Percentiles rank a stretch among this genome's conserved stretches.
Evolutionary conservation across 2,797 vertebrate species (phyloP).

Genomic region (Coreius guichenoti): DNA sequence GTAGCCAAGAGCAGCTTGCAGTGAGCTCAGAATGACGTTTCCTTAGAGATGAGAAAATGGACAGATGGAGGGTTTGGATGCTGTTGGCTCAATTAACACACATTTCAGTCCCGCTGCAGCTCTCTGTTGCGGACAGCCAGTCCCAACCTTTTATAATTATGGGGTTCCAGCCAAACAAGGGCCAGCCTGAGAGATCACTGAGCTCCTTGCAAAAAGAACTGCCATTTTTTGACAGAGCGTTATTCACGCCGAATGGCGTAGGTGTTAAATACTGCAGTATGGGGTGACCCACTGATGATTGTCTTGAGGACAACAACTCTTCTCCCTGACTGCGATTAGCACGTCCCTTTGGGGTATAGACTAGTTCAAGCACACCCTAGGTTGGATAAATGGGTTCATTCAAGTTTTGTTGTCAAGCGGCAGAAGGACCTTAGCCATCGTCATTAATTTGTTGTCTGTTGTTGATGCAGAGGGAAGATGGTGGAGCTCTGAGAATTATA

Average conservation of each 20-base stretch:
- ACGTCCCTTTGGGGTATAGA: slow-evolving; percentile 32
- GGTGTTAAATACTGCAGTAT: slow-evolving; percentile 17
- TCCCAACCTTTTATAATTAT: slow-evolving; percentile 62
- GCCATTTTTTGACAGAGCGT: slow-evolving; percentile 23
- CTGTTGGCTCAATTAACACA: slow-evolving; percentile 65
- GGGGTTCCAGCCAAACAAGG: slow-evolving; percentile 43
- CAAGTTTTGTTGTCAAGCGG: slow-evolving; percentile 52
- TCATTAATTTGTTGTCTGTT: slow-evolving; percentile 61
- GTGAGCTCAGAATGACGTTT: slow-evolving; percentile 65
- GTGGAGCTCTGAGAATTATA: slow-evolving; percentile 50
- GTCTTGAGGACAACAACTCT: slow-evolving; percentile 3
- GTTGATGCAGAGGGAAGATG: slow-evolving; percentile 34
- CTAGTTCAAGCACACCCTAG: slow-evolving; percentile 21
- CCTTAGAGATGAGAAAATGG: slow-evolving; percentile 62
- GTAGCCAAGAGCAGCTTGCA: slow-evolving; percentile 60
- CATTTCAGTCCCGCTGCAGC: slow-evolving; percentile 61
- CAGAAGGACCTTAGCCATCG: slow-evolving; percentile 54
- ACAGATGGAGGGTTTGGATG: slow-evolving; percentile 66
- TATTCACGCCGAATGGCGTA: background rate
- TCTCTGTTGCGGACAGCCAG: slow-evolving; percentile 59
- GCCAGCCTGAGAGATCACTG: slow-evolving; percentile 45
- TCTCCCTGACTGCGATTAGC: slow-evolving; percentile 1
- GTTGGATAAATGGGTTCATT: slow-evolving; percentile 56
- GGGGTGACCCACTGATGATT: slow-evolving; percentile 12
- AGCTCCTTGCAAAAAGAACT: slow-evolving; percentile 25